These are phyloP conservation scores for Garra rufa DNA, from an alignment of 2,113 vertebrate species.

Conservation along the genomic window DNA sequence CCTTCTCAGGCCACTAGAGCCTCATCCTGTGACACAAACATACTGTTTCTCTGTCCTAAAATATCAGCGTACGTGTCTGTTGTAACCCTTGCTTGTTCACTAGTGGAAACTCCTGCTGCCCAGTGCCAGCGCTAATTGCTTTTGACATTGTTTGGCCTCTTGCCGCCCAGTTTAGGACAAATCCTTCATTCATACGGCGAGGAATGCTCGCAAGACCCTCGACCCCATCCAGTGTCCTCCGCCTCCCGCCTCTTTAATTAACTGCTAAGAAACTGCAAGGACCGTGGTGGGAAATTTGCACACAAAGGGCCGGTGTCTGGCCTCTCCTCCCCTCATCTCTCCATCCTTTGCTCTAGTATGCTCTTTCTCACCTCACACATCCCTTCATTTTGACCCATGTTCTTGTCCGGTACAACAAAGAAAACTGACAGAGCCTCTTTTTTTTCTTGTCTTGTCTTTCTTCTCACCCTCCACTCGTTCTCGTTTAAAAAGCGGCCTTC, in stretches of 20 bases:
- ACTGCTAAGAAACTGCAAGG: constrained; percentile 83
- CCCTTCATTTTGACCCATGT: constrained; percentile 38
- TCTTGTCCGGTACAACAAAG: constrained; percentile 31
- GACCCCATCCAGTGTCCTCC: constrained; percentile 49
- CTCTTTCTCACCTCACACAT: constrained; percentile 58
- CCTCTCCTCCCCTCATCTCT: constrained; percentile 52
- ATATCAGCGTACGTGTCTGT: constrained; percentile 50
- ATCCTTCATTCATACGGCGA: constrained; percentile 90
- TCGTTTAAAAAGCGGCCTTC: constrained; percentile 54
- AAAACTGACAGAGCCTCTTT: neutral
- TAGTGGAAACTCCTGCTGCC: constrained; percentile 73
- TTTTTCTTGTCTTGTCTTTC: constrained; percentile 20
- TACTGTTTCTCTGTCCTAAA: constrained; percentile 28
- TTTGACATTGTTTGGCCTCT: constrained; percentile 87
- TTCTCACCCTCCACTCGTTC: constrained; percentile 43
- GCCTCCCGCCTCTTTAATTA: constrained; percentile 94
- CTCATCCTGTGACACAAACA: constrained; percentile 40
- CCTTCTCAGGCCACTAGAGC: constrained; percentile 15
- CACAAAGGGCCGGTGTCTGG: constrained; percentile 89
- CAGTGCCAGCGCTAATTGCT: constrained; percentile 84
- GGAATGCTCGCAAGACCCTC: constrained; percentile 88
- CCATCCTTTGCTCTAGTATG: constrained; percentile 39
- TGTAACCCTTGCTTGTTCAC: constrained; percentile 68
- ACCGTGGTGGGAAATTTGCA: constrained; percentile 96
- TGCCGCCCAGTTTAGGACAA: constrained; percentile 89